These are phyloP conservation scores for Lagopus muta DNA, from an alignment of 2,113 vertebrate genomes.

Conservation along the genomic window DNA sequence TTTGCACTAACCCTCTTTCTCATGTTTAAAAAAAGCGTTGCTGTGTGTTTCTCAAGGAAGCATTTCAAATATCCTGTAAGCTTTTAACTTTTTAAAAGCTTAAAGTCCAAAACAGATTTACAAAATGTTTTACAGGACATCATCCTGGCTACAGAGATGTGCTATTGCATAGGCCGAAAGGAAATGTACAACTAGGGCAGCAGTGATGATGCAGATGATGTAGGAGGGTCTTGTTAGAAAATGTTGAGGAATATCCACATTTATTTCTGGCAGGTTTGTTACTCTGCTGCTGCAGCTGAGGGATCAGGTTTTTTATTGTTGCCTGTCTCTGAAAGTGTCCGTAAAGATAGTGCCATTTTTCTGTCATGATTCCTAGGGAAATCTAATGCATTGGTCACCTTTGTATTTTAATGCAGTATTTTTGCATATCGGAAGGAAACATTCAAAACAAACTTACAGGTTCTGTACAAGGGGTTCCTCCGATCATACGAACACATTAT, in stretches of 20 bases:
- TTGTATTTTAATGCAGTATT: neutral
- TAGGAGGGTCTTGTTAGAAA: neutral
- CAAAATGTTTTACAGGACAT: neutral
- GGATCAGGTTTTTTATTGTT: neutral
- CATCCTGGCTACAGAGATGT: neutral
- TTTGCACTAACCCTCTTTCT: neutral
- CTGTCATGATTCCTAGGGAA: neutral
- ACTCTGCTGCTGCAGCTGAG: neutral
- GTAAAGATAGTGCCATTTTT: neutral
- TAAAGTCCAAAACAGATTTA: neutral
- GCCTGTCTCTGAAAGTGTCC: neutral
- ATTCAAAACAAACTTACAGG: neutral
- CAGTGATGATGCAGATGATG: neutral
- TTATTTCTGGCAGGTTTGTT: neutral
- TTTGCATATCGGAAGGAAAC: neutral
- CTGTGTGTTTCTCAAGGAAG: neutral
- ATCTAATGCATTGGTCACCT: neutral
- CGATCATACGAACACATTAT: neutral
- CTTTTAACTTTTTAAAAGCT: neutral
- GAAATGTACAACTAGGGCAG: neutral
- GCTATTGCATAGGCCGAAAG: neutral
- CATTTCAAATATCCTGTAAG: neutral
- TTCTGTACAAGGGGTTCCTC: neutral
- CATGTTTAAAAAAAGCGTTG: neutral
- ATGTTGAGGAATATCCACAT: neutral